A percentile compares a stretch with the other conserved stretches of the same genome.
Conservation (phyloP, 2,113 vertebrate species). For the Climacteris rufus region DNA sequence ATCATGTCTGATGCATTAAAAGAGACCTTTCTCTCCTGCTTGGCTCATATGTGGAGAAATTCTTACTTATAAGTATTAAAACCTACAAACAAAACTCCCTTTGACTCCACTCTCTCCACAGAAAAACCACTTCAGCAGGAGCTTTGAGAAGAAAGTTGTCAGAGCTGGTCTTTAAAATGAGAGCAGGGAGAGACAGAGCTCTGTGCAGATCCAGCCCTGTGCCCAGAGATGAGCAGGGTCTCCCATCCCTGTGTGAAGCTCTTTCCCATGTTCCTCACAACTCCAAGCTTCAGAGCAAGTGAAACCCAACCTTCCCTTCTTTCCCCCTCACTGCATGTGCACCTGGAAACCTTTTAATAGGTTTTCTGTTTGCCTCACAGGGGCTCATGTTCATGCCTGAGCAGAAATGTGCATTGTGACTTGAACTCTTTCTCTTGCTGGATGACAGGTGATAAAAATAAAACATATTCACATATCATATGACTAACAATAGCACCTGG, state of each 20-base stretch:
- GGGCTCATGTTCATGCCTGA: conserved; percentile 48
- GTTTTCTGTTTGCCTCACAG: conserved; percentile 56
- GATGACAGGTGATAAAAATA: conserved; percentile 62
- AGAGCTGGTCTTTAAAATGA: not conserved
- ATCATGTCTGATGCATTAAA: not conserved
- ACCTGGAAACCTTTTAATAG: conserved; percentile 59
- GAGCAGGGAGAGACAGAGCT: not conserved
- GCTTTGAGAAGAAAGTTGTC: not conserved
- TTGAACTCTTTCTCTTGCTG: conserved; percentile 24
- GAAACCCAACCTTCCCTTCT: conserved; percentile 48
- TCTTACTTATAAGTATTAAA: not conserved
- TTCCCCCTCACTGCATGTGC: conserved; percentile 15
- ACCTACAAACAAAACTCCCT: not conserved
- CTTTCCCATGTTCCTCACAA: not conserved
- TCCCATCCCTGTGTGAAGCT: not conserved
- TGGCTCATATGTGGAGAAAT: not conserved
- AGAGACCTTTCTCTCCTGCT: not conserved
- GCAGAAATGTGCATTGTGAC: conserved; percentile 29
- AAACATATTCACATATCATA: conserved; percentile 13
- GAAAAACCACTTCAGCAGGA: not conserved
- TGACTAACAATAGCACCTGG: conserved; percentile 57
- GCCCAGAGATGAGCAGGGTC: not conserved
- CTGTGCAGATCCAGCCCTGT: not conserved
- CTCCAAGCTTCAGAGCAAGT: not conserved
- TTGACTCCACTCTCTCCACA: not conserved